Percentiles rank a stretch among this genome's conserved stretches.
Evolutionary conservation across 1,140 invertebrate genomes (phyloP).

Genomic region (Chironomus tepperi): DNA sequence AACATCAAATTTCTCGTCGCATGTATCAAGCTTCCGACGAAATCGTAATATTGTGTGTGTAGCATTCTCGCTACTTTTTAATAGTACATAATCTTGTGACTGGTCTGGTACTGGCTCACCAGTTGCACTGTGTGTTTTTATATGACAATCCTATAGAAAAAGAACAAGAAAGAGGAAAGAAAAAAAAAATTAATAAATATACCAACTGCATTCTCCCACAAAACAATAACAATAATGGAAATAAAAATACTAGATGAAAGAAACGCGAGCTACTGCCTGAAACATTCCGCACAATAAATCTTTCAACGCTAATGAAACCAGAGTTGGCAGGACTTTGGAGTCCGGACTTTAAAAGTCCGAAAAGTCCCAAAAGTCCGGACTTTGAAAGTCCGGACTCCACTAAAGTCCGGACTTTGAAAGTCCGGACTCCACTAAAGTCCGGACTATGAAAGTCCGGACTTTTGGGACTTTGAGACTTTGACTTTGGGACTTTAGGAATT

Average conservation of each 20-base stretch:
- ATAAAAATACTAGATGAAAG: too few species aligned
- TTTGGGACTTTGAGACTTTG: too few species aligned
- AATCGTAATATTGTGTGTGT: constrained; percentile 66
- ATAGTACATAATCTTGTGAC: constrained; percentile 59
- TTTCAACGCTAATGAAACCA: constrained; percentile 13
- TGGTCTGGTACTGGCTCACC: constrained; percentile 54
- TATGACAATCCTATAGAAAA: constrained; percentile 62
- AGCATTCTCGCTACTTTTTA: constrained; percentile 58
- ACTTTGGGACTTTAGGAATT: too few species aligned
- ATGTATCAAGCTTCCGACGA: constrained; percentile 60
- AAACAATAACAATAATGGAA: too few species aligned
- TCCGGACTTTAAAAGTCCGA: too few species aligned
- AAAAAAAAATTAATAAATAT: constrained; percentile 10
- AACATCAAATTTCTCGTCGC: constrained; percentile 57
- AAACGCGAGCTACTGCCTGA: background rate
- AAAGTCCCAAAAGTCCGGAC: too few species aligned
- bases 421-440: too few species aligned
- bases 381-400: too few species aligned
- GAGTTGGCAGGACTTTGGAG: too few species aligned
- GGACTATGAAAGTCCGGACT: too few species aligned
- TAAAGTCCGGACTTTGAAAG: too few species aligned
- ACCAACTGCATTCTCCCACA: background rate
- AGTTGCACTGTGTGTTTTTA: constrained; percentile 47
- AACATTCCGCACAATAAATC: constrained; percentile 4
- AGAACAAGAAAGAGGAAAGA: background rate